Conservation (phyloP, 2,888 invertebrate species). For the Thecophora atra region DNA sequence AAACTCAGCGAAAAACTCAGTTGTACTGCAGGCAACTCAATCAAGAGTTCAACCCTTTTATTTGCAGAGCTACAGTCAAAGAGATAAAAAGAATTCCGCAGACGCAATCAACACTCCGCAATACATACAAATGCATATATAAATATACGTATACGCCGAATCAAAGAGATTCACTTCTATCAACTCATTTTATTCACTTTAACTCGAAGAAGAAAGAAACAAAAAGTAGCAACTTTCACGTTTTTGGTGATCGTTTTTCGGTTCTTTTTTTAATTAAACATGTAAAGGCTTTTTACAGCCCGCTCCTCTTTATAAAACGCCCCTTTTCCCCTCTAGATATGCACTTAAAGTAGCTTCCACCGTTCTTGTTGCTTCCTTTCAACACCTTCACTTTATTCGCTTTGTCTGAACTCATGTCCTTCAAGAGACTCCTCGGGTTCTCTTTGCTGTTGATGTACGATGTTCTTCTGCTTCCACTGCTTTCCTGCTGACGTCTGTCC, state of each 20-base stretch:
- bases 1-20: constrained; percentile 36
- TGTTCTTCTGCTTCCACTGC: not conserved
- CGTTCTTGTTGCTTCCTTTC: constrained; percentile 16
- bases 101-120: not conserved
- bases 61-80: too few relatives aligned
- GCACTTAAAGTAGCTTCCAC: not conserved
- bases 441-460: too few relatives aligned
- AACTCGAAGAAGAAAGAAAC: too few relatives aligned
- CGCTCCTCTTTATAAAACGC: not conserved
- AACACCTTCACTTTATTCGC: too few relatives aligned
- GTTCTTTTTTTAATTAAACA: not conserved
- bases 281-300: not conserved
- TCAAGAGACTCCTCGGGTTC: too few relatives aligned
- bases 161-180: too few relatives aligned
- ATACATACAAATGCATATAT: constrained; percentile 2
- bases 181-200: too few relatives aligned
- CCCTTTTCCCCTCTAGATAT: too few relatives aligned
- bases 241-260: not conserved
- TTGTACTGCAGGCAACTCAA: constrained; percentile 25
- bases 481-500: not conserved
- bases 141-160: not conserved
- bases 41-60: not conserved
- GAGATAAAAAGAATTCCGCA: too few relatives aligned
- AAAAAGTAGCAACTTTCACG: constrained; percentile 28
- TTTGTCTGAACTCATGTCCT: too few relatives aligned